phyloP scores from a whole-genome alignment of 2,797 vertebrate genomes.

The Moxostoma hubbsi region DNA sequence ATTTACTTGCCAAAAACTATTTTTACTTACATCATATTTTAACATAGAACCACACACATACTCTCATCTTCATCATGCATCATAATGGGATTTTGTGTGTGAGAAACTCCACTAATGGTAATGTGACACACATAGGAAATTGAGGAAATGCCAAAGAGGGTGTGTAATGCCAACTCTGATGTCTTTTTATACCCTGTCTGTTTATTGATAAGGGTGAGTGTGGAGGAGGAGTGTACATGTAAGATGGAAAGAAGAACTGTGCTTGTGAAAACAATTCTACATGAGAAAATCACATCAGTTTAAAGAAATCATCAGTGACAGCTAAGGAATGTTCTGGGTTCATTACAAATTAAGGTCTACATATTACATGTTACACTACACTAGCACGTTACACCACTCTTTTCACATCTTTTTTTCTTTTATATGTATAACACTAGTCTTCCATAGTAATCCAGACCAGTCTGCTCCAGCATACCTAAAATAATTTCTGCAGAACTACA shows the following conservation, averaged over 20 bases:
- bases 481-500: too few species aligned
- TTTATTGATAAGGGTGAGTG: conserved; percentile 64
- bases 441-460: too few species aligned
- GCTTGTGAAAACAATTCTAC: neutral
- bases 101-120: conserved; percentile 36
- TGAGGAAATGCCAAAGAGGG: conserved; percentile 79
- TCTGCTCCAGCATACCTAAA: too few species aligned
- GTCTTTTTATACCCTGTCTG: conserved; percentile 62
- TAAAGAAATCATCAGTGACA: neutral
- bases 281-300: neutral
- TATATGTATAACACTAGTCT: too few species aligned
- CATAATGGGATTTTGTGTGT: conserved; percentile 60
- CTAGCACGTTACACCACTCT: too few species aligned
- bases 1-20: too few species aligned
- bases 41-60: conserved; percentile 21
- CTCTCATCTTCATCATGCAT: conserved; percentile 65
- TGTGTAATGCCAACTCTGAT: conserved; percentile 78
- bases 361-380: too few species aligned
- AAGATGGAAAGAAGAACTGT: conserved; percentile 4
- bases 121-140: conserved; percentile 43
- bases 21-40: too few species aligned
- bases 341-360: too few species aligned
- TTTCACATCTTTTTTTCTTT: too few species aligned
- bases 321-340: too few species aligned
- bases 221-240: conserved; percentile 24